Conservation (phyloP, 1,140 invertebrate genomes). For the Sesamia nonagrioides region DNA sequence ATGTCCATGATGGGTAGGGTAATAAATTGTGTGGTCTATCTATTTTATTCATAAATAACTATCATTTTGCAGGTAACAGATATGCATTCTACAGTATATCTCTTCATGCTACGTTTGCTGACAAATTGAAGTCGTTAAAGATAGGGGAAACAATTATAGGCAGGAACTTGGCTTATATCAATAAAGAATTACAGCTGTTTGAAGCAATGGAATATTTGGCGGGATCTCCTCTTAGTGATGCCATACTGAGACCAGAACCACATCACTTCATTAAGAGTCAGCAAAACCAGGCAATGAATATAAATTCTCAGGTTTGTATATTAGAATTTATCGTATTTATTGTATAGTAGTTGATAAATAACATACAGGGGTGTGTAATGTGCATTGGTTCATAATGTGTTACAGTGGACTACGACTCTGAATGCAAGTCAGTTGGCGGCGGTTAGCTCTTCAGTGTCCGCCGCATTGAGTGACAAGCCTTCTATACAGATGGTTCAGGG, state of each 20-base stretch:
- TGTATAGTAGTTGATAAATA: no score
- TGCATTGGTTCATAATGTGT: constrained; percentile 15
- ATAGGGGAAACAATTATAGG: constrained; percentile 68
- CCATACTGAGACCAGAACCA: constrained; percentile 72
- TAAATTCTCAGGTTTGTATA: constrained; percentile 64
- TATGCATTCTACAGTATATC: constrained; percentile 71
- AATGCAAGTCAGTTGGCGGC: constrained; percentile 77
- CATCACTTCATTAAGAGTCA: constrained; percentile 61
- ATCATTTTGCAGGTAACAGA: constrained; percentile 71
- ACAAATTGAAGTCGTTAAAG: constrained; percentile 68
- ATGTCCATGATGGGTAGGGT: no score
- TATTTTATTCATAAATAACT: background rate
- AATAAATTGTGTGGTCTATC: background rate
- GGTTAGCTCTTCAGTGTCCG: constrained; percentile 69
- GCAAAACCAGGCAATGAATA: constrained; percentile 37
- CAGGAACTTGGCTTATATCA: constrained; percentile 71
- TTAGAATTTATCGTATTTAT: background rate
- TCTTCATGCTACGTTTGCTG: constrained; percentile 68
- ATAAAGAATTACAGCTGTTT: constrained; percentile 78
- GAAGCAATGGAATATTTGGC: constrained; percentile 79
- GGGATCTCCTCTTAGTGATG: constrained; percentile 69
- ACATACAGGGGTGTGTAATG: no score
- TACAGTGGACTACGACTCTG: constrained; percentile 75
- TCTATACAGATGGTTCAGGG: constrained; percentile 81
- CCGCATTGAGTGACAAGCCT: constrained; percentile 69